phyloP scores from a whole-genome alignment of 2,888 invertebrate species.

The Agonum fuliginosum region DNA sequence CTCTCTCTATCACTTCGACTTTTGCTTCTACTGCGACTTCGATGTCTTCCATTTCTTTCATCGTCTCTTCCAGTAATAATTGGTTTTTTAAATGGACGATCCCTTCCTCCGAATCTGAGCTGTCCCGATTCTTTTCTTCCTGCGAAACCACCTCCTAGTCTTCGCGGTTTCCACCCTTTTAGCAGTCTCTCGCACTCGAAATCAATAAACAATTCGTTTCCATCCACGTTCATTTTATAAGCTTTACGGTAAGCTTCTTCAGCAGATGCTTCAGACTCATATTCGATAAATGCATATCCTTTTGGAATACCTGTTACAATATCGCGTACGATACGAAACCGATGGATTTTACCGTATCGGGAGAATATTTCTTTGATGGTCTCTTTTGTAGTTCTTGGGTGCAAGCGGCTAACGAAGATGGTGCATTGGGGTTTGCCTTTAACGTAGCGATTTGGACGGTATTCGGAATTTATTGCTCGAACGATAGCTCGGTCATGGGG shows the following conservation, averaged over 20 bases:
- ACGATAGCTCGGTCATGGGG: constrained; percentile 88
- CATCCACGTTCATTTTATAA: constrained; percentile 79
- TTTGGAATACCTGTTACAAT: constrained; percentile 89
- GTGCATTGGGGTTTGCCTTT: constrained; percentile 83
- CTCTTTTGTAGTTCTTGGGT: constrained; percentile 80
- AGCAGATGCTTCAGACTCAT: constrained; percentile 77
- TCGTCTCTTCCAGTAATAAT: constrained; percentile 67
- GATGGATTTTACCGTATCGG: constrained; percentile 80
- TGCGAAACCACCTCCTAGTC: constrained; percentile 92
- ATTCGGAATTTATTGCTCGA: constrained; percentile 81
- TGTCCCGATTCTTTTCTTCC: constrained; percentile 92
- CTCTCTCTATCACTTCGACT: constrained; percentile 45
- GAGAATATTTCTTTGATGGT: constrained; percentile 76
- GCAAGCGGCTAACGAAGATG: constrained; percentile 84
- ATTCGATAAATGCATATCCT: constrained; percentile 92
- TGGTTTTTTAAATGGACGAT: constrained; percentile 84
- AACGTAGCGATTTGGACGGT: constrained; percentile 79
- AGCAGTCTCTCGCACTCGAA: constrained; percentile 83
- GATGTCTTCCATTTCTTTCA: constrained; percentile 44
- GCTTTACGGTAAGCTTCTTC: constrained; percentile 78
- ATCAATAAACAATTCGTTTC: constrained; percentile 84
- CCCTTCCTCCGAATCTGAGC: constrained; percentile 88
- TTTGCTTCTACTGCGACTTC: constrained; percentile 43
- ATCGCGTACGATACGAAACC: constrained; percentile 82
- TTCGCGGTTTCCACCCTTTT: constrained; percentile 88